phyloP scores from a whole-genome alignment of 64 coral and sea anemone species.

The Acropora tenuis region DNA sequence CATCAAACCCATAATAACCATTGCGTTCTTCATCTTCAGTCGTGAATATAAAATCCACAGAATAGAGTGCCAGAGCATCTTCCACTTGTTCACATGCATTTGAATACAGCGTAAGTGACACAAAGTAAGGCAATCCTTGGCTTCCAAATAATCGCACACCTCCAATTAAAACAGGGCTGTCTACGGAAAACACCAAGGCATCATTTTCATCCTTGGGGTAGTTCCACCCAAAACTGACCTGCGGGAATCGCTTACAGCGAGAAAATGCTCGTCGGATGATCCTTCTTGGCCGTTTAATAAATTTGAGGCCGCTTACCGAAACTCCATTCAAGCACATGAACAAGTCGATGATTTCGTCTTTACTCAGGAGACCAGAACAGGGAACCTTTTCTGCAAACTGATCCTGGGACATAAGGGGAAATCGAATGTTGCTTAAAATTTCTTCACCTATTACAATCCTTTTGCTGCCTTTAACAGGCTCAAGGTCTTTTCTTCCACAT shows the following conservation, averaged over 20 bases:
- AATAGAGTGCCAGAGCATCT: neutral
- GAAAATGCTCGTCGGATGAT: neutral
- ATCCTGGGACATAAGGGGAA: conserved; percentile 38
- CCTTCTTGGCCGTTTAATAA: neutral
- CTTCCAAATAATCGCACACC: conserved; percentile 40
- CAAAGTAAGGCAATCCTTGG: neutral
- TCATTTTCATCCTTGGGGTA: neutral
- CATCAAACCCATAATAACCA: conserved; percentile 37
- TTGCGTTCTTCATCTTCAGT: neutral
- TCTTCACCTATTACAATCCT: conserved; percentile 63
- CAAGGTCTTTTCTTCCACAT: neutral
- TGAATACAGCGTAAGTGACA: conserved; percentile 4
- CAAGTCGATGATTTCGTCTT: conserved; percentile 36
- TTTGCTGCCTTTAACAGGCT: conserved; percentile 2
- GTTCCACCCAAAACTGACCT: conserved; percentile 22
- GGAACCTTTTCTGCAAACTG: conserved; percentile 34
- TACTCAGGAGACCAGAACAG: conserved; percentile 8
- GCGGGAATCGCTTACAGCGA: conserved; percentile 32
- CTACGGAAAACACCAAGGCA: conserved; percentile 16
- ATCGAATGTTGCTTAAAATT: conserved; percentile 38
- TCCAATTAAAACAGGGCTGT: conserved; percentile 12
- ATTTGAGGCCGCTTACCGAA: neutral
- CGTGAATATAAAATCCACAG: neutral
- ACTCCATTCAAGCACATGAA: conserved; percentile 33
- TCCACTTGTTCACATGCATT: neutral